Evolutionary conservation across 2,113 vertebrate species (phyloP), one percentile per base, ranked within the genome.

Genomic region (Tyrannus savana): DNA sequence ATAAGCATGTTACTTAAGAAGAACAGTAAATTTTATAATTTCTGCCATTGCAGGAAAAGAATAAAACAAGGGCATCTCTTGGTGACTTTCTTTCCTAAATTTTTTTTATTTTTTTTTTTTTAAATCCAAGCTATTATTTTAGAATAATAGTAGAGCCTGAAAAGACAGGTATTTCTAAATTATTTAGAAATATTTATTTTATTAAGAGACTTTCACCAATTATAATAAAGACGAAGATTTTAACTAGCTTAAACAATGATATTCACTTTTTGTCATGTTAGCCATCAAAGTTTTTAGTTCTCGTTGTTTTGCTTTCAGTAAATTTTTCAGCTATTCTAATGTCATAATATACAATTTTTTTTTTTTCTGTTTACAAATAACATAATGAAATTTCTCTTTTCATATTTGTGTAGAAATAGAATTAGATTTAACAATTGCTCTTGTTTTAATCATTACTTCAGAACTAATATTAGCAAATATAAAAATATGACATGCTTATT

Each of bases 221-320:
- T 83, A 14, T 21, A 73, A 28, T 41, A 16, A 52, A 53, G 5
- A 33, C 28, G n/a, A 18, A 2, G 8, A 22, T 7, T 4, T 39
- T 66, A 62, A 52, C 3, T 21, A 31, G 4, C 4, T 64, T 55
- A 78, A 53, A 28, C 37, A n/a, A 5, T 53, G 6, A 16, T 55
- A 46, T 6, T 50, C 3, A 19, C 42, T 87, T 14, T 6, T 62
- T 17, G 10, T 22, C 2, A 3, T 1, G 0, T 23, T 60, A 52
- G 1, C 0, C 10, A 12, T 46, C 4, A 31, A 28, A 23, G 1
- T 12, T 44, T 87, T 81, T 53, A 19, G 25, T 2, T 49, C 33
- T 21, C 6, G 71, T 58, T 42, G 5, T 3, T 37, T 47, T 81
- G 11, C 9, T 78, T 89, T 74, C 28, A 75, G 8, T 24, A 42